Evolutionary conservation across 2,113 vertebrate species (phyloP), one percentile per base, ranked within the genome.

Genomic region (Illadopsis cleaveri): DNA sequence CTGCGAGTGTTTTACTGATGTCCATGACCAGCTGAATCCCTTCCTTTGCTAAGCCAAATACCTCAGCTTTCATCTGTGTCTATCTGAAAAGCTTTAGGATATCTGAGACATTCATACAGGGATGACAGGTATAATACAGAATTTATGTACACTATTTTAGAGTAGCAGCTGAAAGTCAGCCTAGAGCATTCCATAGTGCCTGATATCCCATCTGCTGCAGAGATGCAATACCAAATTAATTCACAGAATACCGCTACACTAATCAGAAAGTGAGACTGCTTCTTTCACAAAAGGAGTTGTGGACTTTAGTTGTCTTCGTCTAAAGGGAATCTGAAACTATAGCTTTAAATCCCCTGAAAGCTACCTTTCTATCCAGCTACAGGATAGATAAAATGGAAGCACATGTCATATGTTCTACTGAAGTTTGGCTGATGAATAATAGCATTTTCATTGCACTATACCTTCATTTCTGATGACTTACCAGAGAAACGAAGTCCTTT

Each of bases 1-100:
- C 82, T 89, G 45, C 42, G 40, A 66, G 56, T 94, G 69, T 90
- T 95, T 97, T 97, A 94, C 82, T 66, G 82, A 71, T 62, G 37
- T 54, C 62, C 17, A 5, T 66, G 82, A 58, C 51, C 40, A 48
- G 31, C 44, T 64, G 47, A 89, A 89, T 92, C 72, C 54, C 47
- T 86, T 75, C 10, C 15, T 77, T 78, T 62, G 23, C 51, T 53
- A 47, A 92, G 27, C 33, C 47, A 78, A 77, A 83, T 70, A 37
- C 30, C 58, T 90, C 68, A 86, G 38, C 35, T 51, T 86, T 92
- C 38, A 31, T 47, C 38, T 30, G 30, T 5, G 28, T 85, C 54
- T 90, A 8, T 71, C 38, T 60, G 76, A 82, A 93, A 92, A 86
- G 58, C 60, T 60, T 66, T 73, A 51, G 35, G 15, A 5, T 83